Percentiles rank a stretch among this genome's conserved stretches.
phyloP scores from a whole-genome alignment of 2,113 vertebrate genomes.

The Aptenodytes forsteri region DNA sequence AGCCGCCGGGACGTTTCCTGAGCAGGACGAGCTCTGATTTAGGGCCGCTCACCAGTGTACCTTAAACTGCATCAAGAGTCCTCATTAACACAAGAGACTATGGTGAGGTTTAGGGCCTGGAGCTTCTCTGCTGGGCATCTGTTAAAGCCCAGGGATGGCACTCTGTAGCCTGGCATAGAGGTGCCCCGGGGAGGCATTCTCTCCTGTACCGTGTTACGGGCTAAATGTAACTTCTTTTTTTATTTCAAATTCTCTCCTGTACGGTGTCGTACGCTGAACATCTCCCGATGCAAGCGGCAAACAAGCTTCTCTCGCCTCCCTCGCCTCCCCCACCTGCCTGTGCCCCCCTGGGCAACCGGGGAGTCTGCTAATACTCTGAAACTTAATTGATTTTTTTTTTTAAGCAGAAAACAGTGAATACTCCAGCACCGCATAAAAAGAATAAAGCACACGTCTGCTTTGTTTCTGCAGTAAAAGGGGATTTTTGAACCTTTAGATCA shows the following conservation, averaged over 20 bases:
- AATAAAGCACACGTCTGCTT: not conserved
- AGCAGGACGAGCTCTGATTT: constrained; percentile 72
- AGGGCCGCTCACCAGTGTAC: constrained; percentile 77
- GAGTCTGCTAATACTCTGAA: not conserved
- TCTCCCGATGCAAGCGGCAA: not conserved
- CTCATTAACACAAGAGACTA: constrained; percentile 81
- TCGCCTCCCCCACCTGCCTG: not conserved
- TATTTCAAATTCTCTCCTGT: not conserved
- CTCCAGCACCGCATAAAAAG: not conserved
- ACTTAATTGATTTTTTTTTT: not conserved
- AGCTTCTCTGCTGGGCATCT: constrained; percentile 76
- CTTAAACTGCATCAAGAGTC: constrained; percentile 82
- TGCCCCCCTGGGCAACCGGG: accelerated
- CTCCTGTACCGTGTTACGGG: not conserved
- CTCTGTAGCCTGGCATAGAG: constrained; percentile 51
- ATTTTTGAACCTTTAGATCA: not conserved
- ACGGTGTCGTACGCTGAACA: not conserved
- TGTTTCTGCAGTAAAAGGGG: not conserved
- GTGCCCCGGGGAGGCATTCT: constrained; percentile 64
- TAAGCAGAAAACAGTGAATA: not conserved
- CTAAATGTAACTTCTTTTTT: constrained; percentile 29
- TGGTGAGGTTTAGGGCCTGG: constrained; percentile 67
- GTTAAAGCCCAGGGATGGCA: constrained; percentile 61
- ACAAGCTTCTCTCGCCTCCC: not conserved
- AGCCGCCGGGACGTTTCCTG: constrained; percentile 50